A percentile compares a stretch with the other conserved stretches of the same genome.
Evolutionary conservation across 2,113 vertebrate genomes (phyloP).

Genomic region (Epinephelus moara): DNA sequence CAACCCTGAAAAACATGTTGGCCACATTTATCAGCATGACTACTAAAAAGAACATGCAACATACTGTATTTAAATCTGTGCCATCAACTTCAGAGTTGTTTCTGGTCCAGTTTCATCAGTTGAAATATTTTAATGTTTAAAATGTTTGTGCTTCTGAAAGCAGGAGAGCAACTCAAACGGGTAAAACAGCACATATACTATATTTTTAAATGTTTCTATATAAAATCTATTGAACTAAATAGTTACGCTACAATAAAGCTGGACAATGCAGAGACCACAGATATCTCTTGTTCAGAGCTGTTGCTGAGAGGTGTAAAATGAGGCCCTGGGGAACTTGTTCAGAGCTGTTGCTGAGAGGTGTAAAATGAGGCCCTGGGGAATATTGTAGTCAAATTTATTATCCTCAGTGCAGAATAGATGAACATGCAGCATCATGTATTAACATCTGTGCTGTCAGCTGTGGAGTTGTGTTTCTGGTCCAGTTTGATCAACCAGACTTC

Average conservation of each 20-base stretch:
- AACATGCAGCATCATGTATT: conserved; percentile 34
- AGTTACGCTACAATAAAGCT: neutral
- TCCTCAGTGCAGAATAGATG: neutral
- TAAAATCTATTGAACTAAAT: neutral
- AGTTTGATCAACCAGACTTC: conserved; percentile 27
- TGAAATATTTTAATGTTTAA: neutral
- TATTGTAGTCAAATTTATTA: conserved; percentile 18
- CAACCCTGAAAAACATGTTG: neutral
- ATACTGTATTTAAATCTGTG: conserved; percentile 22
- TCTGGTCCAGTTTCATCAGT: conserved; percentile 5
- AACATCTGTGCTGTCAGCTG: conserved; percentile 11
- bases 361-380: neutral
- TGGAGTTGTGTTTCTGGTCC: neutral
- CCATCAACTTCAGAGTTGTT: neutral
- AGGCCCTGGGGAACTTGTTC: neutral
- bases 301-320: neutral
- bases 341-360: neutral
- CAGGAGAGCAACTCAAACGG: neutral
- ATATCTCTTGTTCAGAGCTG: too few relatives aligned
- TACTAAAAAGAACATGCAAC: neutral
- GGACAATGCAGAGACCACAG: neutral
- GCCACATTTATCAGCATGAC: neutral
- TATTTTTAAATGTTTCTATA: neutral
- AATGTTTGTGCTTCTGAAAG: neutral
- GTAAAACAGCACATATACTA: neutral